Base-by-base conservation (phyloP, 35 echinoderm and acorn worm genomes). In the Apostichopus japonicus region DNA sequence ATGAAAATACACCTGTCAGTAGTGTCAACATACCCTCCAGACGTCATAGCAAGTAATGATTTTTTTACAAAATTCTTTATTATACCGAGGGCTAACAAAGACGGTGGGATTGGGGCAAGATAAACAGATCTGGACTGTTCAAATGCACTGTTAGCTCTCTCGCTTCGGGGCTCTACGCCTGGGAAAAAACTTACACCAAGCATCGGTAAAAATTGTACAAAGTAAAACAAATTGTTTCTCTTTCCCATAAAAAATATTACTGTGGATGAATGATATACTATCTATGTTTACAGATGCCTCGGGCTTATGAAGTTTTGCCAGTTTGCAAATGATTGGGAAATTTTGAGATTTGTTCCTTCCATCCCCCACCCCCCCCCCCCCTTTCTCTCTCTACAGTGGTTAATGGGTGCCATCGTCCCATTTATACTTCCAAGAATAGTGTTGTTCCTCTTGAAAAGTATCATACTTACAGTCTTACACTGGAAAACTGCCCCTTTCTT, bases 201-300 rank as follows among this genome's bases (percentile, higher is more conserved):
- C 22, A 75, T 75, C 22, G 71, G 21, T 75, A 23, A 75, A 56
- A n/a, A 83, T 10, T 53, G 79, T 83, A n/a, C 55, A 83, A 83
- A 83, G 79, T 83, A 83, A 83, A 83, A 83, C 55, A 83, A 83
- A 83, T 83, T 83, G 79, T 83, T 83, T 83, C 79, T 56, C 55
- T 83, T 83, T 83, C 79, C 55, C 51, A 56, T 83, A 80, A 53
- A 83, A 83, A 44, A 56, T 52, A 55, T 83, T 56, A 56, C 79
- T 55, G 5, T 53, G 55, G 79, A 83, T 56, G 55, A 56, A 83
- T 54, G 79, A 83, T 83, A 83, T 83, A 83, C 79, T 83, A 83
- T 83, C 51, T 83, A 53, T 83, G 51, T 53, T 83, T 83, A 75
- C 71, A 75, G 16, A 54, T 83, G 79, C 79, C 79, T 83, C 9